phyloP scores from a whole-genome alignment of 64 coral and sea anemone species.

The Porites lutea region DNA sequence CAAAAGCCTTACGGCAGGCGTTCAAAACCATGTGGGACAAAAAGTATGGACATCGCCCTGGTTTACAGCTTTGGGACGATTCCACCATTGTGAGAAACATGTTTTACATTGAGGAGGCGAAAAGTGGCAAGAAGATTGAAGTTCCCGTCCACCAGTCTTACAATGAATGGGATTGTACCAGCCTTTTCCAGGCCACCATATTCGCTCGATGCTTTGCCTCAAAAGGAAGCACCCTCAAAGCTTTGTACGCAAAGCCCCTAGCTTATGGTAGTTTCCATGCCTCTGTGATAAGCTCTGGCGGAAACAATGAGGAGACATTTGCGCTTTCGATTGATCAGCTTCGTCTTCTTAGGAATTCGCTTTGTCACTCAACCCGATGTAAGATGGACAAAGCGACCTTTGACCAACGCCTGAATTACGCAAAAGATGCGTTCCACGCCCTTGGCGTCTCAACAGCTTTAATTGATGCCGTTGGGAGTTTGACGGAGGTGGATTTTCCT shows the following conservation, averaged over 20 bases:
- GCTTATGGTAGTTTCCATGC: too few species aligned
- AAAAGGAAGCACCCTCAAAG: too few species aligned
- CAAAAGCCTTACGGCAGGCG: not conserved
- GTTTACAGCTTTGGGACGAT: not conserved
- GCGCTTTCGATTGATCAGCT: not conserved
- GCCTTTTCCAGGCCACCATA: not conserved
- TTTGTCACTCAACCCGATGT: not conserved
- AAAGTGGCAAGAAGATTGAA: not conserved
- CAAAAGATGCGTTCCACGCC: not conserved
- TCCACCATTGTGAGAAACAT: not conserved
- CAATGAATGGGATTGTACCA: not conserved
- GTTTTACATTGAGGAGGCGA: not conserved
- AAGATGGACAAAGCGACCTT: not conserved
- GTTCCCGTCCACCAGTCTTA: not conserved
- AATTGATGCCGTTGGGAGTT: not conserved
- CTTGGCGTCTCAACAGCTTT: not conserved
- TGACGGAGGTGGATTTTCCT: not conserved
- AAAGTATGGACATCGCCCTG: not conserved
- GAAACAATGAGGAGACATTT: not conserved
- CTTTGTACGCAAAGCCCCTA: too few species aligned
- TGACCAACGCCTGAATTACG: not conserved
- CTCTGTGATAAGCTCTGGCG: not conserved
- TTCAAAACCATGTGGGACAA: slow-evolving; percentile 8
- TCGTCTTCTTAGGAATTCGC: not conserved
- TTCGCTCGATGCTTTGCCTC: not conserved